Evolutionary conservation across 53 echinoderm and acorn worm genomes (phyloP).

Genomic region (Crossaster papposus): DNA sequence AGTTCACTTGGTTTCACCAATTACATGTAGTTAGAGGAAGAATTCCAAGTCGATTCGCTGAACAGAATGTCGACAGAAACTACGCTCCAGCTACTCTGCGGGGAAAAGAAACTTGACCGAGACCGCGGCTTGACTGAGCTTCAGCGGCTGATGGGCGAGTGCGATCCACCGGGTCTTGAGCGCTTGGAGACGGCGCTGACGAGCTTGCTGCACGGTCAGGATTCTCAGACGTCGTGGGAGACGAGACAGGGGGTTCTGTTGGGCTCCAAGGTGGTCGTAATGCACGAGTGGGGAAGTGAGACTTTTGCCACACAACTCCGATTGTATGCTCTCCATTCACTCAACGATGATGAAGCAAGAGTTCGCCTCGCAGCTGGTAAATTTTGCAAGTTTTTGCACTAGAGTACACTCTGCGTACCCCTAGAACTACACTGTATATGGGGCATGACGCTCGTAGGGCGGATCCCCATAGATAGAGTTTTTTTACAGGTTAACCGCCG

Average conservation of each 20-base stretch:
- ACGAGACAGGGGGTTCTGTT: constrained; percentile 86
- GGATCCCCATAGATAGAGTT: no score
- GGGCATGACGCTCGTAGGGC: no score
- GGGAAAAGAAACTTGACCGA: constrained; percentile 83
- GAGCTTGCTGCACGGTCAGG: constrained; percentile 65
- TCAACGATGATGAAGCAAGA: constrained; percentile 81
- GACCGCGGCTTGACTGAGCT: constrained; percentile 83
- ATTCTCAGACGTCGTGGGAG: constrained; percentile 80
- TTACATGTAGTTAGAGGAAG: not conserved
- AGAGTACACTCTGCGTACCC: no score
- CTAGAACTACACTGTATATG: no score
- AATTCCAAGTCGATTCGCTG: not conserved
- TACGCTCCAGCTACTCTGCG: constrained; percentile 33
- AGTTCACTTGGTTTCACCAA: not conserved
- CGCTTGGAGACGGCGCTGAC: constrained; percentile 68
- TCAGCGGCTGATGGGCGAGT: constrained; percentile 46
- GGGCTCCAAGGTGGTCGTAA: constrained; percentile 77
- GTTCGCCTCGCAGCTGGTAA: constrained; percentile 92
- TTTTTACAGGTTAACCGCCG: no score
- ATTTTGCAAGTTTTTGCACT: not conserved
- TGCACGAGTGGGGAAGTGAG: constrained; percentile 52
- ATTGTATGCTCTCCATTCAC: constrained; percentile 64
- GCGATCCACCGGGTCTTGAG: constrained; percentile 62
- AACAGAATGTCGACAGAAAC: constrained; percentile 23
- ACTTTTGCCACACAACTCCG: constrained; percentile 65